Evolutionary conservation across 2,113 vertebrate species (phyloP).

Genomic region (Paedocypris sp.): DNA sequence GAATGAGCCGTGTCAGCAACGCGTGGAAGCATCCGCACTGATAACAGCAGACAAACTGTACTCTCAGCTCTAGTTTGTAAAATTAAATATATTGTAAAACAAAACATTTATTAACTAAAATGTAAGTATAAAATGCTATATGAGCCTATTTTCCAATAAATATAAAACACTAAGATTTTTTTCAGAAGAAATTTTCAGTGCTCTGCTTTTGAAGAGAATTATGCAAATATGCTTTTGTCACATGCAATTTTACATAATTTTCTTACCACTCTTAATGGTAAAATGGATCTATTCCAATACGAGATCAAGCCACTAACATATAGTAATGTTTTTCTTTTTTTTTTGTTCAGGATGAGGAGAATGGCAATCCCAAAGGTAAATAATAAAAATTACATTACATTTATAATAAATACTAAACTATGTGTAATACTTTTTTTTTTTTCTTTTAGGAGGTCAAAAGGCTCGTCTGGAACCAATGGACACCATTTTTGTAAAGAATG

Average conservation of each 20-base stretch:
- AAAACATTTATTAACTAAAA: too few relatives aligned
- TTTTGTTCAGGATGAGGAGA: slow-evolving; percentile 76
- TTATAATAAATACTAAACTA: too few relatives aligned
- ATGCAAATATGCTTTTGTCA: too few relatives aligned
- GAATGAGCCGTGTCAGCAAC: slow-evolving; percentile 46
- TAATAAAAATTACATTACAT: too few relatives aligned
- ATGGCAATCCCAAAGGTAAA: slow-evolving; percentile 73
- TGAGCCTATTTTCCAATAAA: too few relatives aligned
- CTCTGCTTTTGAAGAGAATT: too few relatives aligned
- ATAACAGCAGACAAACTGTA: slow-evolving; percentile 22
- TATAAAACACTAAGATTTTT: too few relatives aligned
- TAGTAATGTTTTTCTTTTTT: not conserved
- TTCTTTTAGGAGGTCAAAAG: slow-evolving; percentile 44
- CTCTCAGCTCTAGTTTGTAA: slow-evolving; percentile 37
- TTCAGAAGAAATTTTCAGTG: too few relatives aligned
- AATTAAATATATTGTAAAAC: too few relatives aligned
- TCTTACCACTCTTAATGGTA: slow-evolving; percentile 20
- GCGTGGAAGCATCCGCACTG: slow-evolving; percentile 24
- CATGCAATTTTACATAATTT: too few relatives aligned
- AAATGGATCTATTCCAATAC: not conserved
- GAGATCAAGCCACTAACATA: not conserved
- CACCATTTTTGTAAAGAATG: slow-evolving; percentile 94
- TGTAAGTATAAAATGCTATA: too few relatives aligned
- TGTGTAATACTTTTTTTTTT: too few relatives aligned
- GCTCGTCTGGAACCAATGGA: slow-evolving; percentile 84